phyloP scores from a whole-genome alignment of 1,140 invertebrate species.

The Saxidomus purpurata region DNA sequence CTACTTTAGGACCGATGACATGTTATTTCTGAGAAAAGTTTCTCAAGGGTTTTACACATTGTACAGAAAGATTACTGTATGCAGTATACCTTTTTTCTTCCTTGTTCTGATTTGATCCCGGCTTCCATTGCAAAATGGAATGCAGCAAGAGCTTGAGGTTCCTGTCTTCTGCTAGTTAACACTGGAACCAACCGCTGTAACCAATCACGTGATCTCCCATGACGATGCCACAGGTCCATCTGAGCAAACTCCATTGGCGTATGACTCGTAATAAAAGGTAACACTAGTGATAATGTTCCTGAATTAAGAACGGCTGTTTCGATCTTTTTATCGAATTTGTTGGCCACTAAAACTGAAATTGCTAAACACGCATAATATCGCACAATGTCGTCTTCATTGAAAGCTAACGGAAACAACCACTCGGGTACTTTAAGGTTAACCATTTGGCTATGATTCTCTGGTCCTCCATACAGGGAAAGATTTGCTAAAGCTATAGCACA shows the following conservation, averaged over 20 bases:
- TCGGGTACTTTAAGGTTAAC: slow-evolving; percentile 96
- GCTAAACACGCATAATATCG: slow-evolving; percentile 99
- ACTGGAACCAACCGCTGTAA: slow-evolving; percentile 97
- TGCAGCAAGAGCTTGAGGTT: slow-evolving; percentile 98
- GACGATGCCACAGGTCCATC: slow-evolving; percentile 94
- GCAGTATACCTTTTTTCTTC: slow-evolving; percentile 91
- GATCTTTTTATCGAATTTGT: slow-evolving; percentile 94
- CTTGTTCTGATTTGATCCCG: slow-evolving; percentile 98
- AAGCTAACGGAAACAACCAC: slow-evolving; percentile 99
- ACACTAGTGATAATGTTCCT: slow-evolving; percentile 97
- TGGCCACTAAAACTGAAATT: slow-evolving; percentile 98
- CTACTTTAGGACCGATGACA: too few relatives aligned
- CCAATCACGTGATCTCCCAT: slow-evolving; percentile 99
- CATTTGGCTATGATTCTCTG: slow-evolving; percentile 99
- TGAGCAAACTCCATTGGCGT: slow-evolving; percentile 98
- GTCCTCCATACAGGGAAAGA: slow-evolving; percentile 97
- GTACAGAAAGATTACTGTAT: too few relatives aligned
- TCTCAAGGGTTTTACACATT: too few relatives aligned
- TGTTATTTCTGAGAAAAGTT: too few relatives aligned
- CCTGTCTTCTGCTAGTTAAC: slow-evolving; percentile 97
- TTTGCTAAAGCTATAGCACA: slow-evolving; percentile 99
- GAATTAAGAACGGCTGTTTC: slow-evolving; percentile 98
- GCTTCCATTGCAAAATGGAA: slow-evolving; percentile 99
- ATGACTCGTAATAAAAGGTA: slow-evolving; percentile 97
- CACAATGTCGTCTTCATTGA: slow-evolving; percentile 96